Conservation (phyloP, 2,113 vertebrate genomes). For the Cacatua alba region DNA sequence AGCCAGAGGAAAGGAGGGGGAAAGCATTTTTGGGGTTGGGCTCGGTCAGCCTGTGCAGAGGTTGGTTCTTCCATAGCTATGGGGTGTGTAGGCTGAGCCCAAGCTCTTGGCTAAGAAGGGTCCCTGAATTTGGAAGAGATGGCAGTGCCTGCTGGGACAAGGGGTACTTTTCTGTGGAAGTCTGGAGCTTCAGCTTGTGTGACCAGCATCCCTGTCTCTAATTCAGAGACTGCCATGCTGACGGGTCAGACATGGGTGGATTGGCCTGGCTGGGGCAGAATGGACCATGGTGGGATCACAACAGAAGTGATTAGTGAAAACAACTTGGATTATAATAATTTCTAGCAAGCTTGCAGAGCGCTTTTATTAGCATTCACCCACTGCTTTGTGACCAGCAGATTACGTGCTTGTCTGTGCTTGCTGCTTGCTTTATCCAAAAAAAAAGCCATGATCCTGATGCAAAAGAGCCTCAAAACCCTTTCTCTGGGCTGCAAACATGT, state of each 20-base stretch:
- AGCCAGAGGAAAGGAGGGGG: neutral
- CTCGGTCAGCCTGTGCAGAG: neutral
- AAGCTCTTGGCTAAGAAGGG: neutral
- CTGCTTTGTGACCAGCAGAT: neutral
- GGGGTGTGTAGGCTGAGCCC: too few relatives aligned
- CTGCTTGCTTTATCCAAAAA: neutral
- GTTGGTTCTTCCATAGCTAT: rapidly evolving
- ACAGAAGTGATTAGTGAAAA: neutral
- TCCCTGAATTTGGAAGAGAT: rapidly evolving
- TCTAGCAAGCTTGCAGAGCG: too few relatives aligned
- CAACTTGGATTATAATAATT: rapidly evolving
- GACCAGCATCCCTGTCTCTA: neutral
- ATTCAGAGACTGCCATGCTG: too few relatives aligned
- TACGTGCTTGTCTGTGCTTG: neutral
- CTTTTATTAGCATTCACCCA: neutral
- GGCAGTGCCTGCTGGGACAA: too few relatives aligned
- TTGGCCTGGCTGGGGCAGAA: neutral
- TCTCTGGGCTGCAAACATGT: rapidly evolving
- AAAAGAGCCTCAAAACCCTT: neutral
- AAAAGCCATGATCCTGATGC: too few relatives aligned
- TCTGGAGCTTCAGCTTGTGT: too few relatives aligned
- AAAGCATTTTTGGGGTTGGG: too few relatives aligned
- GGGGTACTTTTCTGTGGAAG: neutral
- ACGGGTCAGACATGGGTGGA: rapidly evolving
- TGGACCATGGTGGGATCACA: neutral